Evolutionary conservation across 2,113 vertebrate species (phyloP).

Genomic region (Coryphaenoides rupestris): DNA sequence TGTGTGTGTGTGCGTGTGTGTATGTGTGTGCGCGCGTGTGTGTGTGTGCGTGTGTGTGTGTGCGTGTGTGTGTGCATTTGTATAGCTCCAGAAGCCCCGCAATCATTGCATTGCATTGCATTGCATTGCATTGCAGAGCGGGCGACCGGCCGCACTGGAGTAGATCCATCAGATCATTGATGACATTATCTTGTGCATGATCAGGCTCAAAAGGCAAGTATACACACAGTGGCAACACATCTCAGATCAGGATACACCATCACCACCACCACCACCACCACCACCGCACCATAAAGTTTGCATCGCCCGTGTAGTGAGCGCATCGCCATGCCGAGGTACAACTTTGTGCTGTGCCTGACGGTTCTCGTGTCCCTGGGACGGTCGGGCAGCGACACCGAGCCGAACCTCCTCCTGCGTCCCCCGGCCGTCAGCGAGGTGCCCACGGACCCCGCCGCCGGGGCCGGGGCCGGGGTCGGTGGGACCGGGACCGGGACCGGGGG

Average conservation of each 20-base stretch:
- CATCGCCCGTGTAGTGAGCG: constrained; percentile 37
- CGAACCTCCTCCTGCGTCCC: constrained; percentile 67
- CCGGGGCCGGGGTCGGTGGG: no score
- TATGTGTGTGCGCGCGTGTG: no score
- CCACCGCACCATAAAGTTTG: constrained; percentile 49
- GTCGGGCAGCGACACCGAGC: constrained; percentile 79
- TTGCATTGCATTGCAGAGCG: no score
- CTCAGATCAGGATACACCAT: constrained; percentile 39
- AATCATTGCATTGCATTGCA: constrained; percentile 38
- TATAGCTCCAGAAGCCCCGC: constrained; percentile 39
- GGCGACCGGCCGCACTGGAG: constrained; percentile 57
- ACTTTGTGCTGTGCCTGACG: constrained; percentile 82
- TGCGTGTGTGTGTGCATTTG: constrained; percentile 23
- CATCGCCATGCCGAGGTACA: constrained; percentile 79
- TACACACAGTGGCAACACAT: constrained; percentile 19
- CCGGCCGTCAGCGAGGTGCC: constrained; percentile 73
- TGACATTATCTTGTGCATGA: constrained; percentile 50
- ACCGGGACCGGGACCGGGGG: no score
- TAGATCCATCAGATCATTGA: constrained; percentile 60
- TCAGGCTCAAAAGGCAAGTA: constrained; percentile 15
- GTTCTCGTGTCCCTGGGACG: constrained; percentile 81
- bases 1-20: no score
- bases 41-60: no score
- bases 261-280: neutral
- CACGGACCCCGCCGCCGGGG: constrained; percentile 71